These are phyloP conservation scores for Anagyrus pseudococci DNA, from an alignment of 2,888 invertebrate genomes.

Conservation along the genomic window DNA sequence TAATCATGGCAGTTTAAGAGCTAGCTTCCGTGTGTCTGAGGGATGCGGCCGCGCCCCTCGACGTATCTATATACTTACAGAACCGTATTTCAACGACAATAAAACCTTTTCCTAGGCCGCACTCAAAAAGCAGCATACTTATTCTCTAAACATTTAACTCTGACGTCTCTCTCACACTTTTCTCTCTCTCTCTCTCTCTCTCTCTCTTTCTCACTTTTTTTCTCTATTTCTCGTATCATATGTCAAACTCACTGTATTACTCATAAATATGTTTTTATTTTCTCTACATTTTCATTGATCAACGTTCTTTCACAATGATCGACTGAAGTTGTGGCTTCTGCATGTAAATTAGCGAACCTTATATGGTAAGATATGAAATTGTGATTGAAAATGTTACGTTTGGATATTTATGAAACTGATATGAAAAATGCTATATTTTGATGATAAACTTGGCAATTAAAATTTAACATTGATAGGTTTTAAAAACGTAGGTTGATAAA, in stretches of 20 bases:
- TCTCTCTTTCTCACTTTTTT: constrained; percentile 17
- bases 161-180: too few species aligned
- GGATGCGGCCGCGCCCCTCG: constrained; percentile 40
- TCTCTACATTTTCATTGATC: not conserved
- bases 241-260: constrained; percentile 1
- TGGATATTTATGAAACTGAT: too few species aligned
- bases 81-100: constrained; percentile 44
- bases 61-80: constrained; percentile 51
- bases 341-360: too few species aligned
- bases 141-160: constrained; percentile 27
- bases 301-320: constrained; percentile 13
- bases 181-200: constrained; percentile 25
- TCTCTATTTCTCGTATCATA: constrained; percentile 18
- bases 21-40: constrained; percentile 57
- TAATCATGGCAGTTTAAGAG: constrained; percentile 58
- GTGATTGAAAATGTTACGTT: too few species aligned
- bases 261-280: constrained; percentile 10
- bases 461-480: too few species aligned
- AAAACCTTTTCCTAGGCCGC: constrained; percentile 42
- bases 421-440: too few species aligned
- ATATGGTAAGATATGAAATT: too few species aligned
- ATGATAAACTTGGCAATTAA: too few species aligned
- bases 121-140: constrained; percentile 32
- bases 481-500: too few species aligned
- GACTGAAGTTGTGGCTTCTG: too few species aligned